These are phyloP conservation scores for Engraulis encrasicolus DNA, from an alignment of 2,113 vertebrate genomes.

Conservation along the genomic window DNA sequence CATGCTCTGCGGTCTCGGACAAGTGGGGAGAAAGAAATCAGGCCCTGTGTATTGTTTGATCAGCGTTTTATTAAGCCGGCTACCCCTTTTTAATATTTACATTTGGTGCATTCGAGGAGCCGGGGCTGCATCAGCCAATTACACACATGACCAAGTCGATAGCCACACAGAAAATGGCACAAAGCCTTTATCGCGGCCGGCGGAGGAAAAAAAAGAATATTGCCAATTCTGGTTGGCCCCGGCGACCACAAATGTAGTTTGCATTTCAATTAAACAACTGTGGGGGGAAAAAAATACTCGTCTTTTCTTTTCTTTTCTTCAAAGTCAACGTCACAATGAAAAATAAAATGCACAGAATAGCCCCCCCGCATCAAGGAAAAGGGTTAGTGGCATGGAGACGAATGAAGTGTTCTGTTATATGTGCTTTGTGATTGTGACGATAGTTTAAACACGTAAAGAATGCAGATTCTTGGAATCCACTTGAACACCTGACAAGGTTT, in stretches of 20 bases:
- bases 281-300: constrained; percentile 61
- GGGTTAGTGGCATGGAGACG: constrained; percentile 30
- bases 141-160: constrained; percentile 76
- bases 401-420: constrained; percentile 49
- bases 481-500: not conserved
- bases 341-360: constrained; percentile 63
- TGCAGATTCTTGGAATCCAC: constrained; percentile 26
- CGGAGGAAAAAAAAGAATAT: constrained; percentile 60
- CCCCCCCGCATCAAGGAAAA: not conserved
- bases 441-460: constrained; percentile 39
- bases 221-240: constrained; percentile 63
- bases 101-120: constrained; percentile 75
- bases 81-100: constrained; percentile 81
- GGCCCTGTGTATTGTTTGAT: constrained; percentile 77
- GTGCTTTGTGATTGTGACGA: constrained; percentile 56
- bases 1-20: constrained; percentile 58
- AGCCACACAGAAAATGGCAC: constrained; percentile 68
- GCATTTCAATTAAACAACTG: constrained; percentile 83
- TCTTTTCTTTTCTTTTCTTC: constrained; percentile 77
- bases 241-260: constrained; percentile 75
- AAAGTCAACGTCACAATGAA: constrained; percentile 69
- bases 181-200: constrained; percentile 73
- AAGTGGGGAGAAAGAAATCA: constrained; percentile 69
- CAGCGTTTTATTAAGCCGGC: constrained; percentile 77
- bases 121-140: constrained; percentile 76